phyloP scores from a whole-genome alignment of 1,140 invertebrate species.

The Eumeta japonica region DNA sequence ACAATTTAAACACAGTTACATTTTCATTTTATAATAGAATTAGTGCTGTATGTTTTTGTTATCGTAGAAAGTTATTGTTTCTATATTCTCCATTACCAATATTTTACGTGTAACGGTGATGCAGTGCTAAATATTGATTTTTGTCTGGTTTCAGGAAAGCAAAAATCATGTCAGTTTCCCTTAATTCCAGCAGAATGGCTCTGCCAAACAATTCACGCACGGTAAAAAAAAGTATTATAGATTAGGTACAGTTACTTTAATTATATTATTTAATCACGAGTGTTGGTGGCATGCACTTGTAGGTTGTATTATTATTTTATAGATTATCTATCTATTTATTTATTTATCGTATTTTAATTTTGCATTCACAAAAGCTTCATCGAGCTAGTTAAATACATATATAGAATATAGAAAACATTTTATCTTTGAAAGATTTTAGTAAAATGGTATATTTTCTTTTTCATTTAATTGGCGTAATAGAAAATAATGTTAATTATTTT shows the following conservation, averaged over 20 bases:
- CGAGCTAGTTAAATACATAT: too few species aligned
- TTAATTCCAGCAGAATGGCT: conserved; percentile 82
- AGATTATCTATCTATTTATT: neutral
- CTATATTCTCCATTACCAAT: too few species aligned
- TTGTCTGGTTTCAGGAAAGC: conserved; percentile 69
- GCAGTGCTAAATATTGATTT: too few species aligned
- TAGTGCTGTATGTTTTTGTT: too few species aligned
- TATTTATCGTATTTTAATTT: neutral
- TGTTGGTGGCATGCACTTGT: conserved; percentile 55
- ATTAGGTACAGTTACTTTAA: conserved; percentile 59
- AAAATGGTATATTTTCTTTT: neutral
- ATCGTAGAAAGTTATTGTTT: too few species aligned
- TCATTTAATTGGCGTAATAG: too few species aligned
- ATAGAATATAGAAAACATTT: too few species aligned
- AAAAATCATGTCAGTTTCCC: conserved; percentile 86
- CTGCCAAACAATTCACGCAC: conserved; percentile 80
- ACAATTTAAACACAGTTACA: too few species aligned
- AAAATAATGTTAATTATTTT: too few species aligned
- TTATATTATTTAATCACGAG: conserved; percentile 50
- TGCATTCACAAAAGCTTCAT: too few species aligned
- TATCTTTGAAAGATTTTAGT: neutral
- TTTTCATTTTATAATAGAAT: neutral
- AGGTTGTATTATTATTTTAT: conserved; percentile 17
- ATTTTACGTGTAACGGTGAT: too few species aligned
- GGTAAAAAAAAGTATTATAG: conserved; percentile 70